A percentile compares a stretch with the other conserved stretches of the same genome.
phyloP scores from a whole-genome alignment of 2,797 vertebrate genomes.

The Galaxias olidus region DNA sequence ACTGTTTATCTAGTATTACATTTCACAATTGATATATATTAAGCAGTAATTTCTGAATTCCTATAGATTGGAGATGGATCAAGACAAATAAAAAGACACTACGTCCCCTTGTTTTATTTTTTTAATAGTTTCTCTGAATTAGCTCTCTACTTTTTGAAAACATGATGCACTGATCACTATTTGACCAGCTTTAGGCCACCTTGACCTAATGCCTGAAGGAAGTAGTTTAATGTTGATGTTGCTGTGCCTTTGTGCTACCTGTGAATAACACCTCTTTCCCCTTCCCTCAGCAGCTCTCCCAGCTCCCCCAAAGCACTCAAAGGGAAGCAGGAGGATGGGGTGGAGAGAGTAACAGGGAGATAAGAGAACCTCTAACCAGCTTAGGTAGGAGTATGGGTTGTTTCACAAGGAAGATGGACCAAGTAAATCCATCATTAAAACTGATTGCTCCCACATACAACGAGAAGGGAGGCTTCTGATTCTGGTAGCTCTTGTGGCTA shows the following conservation, averaged over 20 bases:
- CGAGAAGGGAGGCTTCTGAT: slow-evolving; percentile 24
- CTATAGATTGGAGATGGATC: too few species aligned
- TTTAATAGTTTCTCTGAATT: too few species aligned
- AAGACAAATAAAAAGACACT: too few species aligned
- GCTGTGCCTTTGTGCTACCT: slow-evolving; percentile 62
- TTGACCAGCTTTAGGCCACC: too few species aligned
- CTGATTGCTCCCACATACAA: slow-evolving; percentile 59
- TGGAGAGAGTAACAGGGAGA: slow-evolving; percentile 85
- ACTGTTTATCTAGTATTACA: too few species aligned
- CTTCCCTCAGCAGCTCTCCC: slow-evolving; percentile 87
- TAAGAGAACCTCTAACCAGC: slow-evolving; percentile 84
- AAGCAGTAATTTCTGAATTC: too few species aligned
- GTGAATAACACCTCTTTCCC: slow-evolving; percentile 83
- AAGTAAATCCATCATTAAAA: slow-evolving; percentile 56
- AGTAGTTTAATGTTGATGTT: slow-evolving; percentile 53
- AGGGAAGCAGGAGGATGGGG: slow-evolving; percentile 85
- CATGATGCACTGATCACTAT: too few species aligned
- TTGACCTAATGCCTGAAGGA: slow-evolving; percentile 24
- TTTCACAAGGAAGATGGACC: slow-evolving; percentile 78
- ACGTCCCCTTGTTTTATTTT: too few species aligned
- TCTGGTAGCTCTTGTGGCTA: slow-evolving; percentile 33
- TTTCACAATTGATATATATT: too few species aligned
- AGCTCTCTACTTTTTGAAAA: too few species aligned
- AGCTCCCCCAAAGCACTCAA: slow-evolving; percentile 85
- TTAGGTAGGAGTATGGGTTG: slow-evolving; percentile 88